phyloP scores from a whole-genome alignment of 2,113 vertebrate species.

The Salvator merianae region DNA sequence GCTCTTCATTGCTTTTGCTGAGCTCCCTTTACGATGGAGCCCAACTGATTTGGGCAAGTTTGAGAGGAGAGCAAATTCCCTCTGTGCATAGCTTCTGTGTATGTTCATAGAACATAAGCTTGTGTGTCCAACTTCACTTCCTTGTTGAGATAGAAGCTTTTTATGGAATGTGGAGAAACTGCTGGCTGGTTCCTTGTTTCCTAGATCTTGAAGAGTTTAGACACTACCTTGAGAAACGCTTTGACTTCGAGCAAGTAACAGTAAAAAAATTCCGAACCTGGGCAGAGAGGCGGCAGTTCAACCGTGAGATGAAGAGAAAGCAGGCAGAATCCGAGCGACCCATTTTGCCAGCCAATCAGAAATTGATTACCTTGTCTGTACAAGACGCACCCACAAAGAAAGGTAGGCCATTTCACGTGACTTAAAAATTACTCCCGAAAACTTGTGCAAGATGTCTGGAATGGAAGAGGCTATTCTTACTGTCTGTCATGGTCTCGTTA shows the following conservation, averaged over 20 bases:
- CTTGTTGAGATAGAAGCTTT: not conserved
- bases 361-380: conserved; percentile 96
- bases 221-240: conserved; percentile 91
- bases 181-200: conserved; percentile 16
- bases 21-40: no score
- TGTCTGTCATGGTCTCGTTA: not conserved
- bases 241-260: conserved; percentile 98
- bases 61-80: no score
- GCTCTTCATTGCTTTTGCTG: no score
- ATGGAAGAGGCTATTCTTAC: not conserved
- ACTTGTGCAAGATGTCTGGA: not conserved
- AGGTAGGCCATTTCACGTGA: conserved; percentile 69
- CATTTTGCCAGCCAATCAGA: conserved; percentile 96
- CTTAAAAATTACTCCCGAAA: accelerated
- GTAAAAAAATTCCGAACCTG: conserved; percentile 98
- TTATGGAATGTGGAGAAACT: not conserved
- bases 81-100: no score
- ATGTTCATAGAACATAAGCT: not conserved
- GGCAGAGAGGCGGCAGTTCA: conserved; percentile 96
- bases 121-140: no score
- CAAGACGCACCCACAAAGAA: conserved; percentile 97
- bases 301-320: conserved; percentile 96
- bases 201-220: conserved; percentile 93
- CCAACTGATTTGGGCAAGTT: no score
- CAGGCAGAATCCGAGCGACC: conserved; percentile 95